Evolutionary conservation across 1,140 invertebrate species (phyloP).

Genomic region (Sitophilus oryzae): DNA sequence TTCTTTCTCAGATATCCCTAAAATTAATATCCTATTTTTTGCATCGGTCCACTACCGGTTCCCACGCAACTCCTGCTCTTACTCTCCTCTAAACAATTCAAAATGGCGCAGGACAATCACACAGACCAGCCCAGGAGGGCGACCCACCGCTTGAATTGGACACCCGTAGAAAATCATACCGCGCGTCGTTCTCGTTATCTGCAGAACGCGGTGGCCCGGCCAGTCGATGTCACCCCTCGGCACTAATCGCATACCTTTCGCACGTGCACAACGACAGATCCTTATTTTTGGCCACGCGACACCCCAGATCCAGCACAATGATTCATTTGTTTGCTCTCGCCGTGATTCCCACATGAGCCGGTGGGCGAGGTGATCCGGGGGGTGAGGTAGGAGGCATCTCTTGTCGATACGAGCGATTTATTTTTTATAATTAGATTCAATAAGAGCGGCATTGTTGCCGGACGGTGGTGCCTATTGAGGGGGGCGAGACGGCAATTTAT

Average conservation of each 20-base stretch:
- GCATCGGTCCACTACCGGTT: no score
- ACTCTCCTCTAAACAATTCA: slow-evolving; percentile 12
- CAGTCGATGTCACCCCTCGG: slow-evolving; percentile 25
- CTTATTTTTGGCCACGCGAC: slow-evolving; percentile 25
- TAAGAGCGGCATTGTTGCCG: slow-evolving; percentile 23
- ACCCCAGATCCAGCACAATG: slow-evolving; percentile 21
- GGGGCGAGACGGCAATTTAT: slow-evolving; percentile 25
- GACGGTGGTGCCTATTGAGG: slow-evolving; percentile 19
- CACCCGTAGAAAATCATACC: slow-evolving; percentile 26
- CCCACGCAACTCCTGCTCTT: neutral
- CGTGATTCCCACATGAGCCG: slow-evolving; percentile 22
- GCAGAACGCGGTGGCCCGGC: slow-evolving; percentile 13
- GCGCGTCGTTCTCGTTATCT: slow-evolving; percentile 23
- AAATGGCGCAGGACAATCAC: slow-evolving; percentile 15
- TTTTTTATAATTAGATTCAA: slow-evolving; percentile 30
- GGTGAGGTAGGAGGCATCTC: neutral
- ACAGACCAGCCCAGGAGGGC: slow-evolving; percentile 11
- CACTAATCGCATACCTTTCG: slow-evolving; percentile 24
- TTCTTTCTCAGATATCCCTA: no score
- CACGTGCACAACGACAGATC: slow-evolving; percentile 23
- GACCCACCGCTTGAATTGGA: slow-evolving; percentile 7
- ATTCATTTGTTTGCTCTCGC: slow-evolving; percentile 25
- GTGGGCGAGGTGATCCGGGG: neutral
- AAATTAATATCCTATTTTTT: no score
- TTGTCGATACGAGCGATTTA: slow-evolving; percentile 26